Evolutionary conservation across 2,113 vertebrate species (phyloP).

Genomic region (Lycaon pictus): DNA sequence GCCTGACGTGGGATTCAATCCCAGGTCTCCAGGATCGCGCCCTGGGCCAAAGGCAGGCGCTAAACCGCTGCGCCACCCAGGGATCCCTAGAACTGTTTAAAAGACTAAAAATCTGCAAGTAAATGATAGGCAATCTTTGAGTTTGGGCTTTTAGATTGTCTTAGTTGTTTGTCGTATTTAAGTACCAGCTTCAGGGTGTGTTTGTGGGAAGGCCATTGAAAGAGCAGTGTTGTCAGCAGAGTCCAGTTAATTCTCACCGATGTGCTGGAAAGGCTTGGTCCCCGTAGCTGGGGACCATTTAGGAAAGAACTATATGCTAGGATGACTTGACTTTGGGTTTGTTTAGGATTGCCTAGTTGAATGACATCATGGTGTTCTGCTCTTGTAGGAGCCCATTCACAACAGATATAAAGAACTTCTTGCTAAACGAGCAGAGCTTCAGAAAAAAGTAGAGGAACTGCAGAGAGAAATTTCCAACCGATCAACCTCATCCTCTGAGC

Average conservation of each 20-base stretch:
- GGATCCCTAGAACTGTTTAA: background rate
- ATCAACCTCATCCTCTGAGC: constrained; percentile 92
- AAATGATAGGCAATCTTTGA: background rate
- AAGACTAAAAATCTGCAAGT: background rate
- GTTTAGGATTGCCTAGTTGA: background rate
- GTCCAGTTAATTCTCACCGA: background rate
- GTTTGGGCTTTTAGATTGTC: background rate
- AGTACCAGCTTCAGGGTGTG: background rate
- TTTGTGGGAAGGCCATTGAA: background rate
- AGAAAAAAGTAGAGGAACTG: constrained; percentile 97
- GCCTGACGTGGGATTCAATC: too few species aligned
- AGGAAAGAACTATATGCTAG: background rate
- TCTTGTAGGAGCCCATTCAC: constrained; percentile 94
- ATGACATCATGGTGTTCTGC: constrained; percentile 49
- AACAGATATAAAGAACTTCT: constrained; percentile 97
- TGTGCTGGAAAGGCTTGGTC: background rate
- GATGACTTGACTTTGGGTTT: background rate
- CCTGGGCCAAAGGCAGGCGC: too few species aligned
- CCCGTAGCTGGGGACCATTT: background rate
- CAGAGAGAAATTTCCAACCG: constrained; percentile 95
- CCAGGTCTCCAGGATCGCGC: too few species aligned
- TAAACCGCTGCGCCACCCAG: too few species aligned
- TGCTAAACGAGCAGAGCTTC: constrained; percentile 95
- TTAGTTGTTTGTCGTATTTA: background rate
- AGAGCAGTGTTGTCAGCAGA: background rate